Evolutionary conservation across 1,140 invertebrate genomes (phyloP).

Genomic region (Macrobrachium rosenbergii): DNA sequence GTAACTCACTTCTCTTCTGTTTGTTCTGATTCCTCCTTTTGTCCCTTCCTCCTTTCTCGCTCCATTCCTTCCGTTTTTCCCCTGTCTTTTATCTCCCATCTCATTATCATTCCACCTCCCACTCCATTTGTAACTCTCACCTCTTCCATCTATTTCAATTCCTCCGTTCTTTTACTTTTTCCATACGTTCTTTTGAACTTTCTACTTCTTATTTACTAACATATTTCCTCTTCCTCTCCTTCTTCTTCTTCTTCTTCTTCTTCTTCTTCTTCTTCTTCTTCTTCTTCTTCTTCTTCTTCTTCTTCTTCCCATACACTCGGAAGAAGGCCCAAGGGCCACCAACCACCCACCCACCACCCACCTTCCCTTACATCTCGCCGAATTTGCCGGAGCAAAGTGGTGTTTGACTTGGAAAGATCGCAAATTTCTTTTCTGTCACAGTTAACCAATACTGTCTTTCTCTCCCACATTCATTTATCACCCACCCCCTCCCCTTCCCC

Average conservation of each 20-base stretch:
- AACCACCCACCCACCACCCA: not conserved
- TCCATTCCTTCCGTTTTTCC: too few species aligned
- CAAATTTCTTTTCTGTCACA: too few species aligned
- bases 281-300: not conserved
- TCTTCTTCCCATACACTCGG: not conserved
- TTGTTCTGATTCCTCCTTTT: not conserved
- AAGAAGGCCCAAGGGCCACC: too few species aligned
- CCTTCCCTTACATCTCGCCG: not conserved
- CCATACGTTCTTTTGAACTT: not conserved
- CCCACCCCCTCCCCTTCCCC: too few species aligned
- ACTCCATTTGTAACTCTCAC: not conserved
- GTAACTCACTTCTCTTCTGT: not conserved
- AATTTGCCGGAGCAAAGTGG: not conserved
- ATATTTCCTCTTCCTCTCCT: not conserved
- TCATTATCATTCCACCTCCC: not conserved
- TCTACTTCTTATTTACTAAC: not conserved
- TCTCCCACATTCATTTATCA: too few species aligned
- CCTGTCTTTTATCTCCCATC: not conserved
- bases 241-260: not conserved
- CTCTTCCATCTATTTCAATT: not conserved
- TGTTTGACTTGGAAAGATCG: too few species aligned
- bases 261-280: not conserved
- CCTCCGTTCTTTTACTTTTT: not conserved
- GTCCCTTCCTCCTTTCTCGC: not conserved
- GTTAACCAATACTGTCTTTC: too few species aligned